phyloP scores from a whole-genome alignment of 2,113 vertebrate species.

The Xiphophorus maculatus region DNA sequence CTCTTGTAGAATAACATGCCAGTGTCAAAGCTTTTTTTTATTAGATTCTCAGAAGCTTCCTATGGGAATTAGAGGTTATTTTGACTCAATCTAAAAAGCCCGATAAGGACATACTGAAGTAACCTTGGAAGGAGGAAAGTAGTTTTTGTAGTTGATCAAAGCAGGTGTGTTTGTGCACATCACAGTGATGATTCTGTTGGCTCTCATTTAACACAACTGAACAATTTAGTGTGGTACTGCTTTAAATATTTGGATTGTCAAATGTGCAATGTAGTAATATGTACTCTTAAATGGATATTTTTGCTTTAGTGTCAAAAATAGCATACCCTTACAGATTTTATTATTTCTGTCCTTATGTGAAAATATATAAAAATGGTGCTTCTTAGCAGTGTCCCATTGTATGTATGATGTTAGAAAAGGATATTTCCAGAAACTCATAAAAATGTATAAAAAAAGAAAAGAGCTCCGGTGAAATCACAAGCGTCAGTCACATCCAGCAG shows the following conservation, averaged over 20 bases:
- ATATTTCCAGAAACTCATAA: slow-evolving; percentile 75
- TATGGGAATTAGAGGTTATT: not conserved
- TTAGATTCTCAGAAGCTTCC: no score
- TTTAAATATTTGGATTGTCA: not conserved
- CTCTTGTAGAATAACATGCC: no score
- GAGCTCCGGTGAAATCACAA: slow-evolving; percentile 80
- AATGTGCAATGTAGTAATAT: not conserved
- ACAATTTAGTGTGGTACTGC: not conserved
- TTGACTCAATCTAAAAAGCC: not conserved
- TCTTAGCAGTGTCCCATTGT: slow-evolving; percentile 17
- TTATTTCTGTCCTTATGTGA: not conserved
- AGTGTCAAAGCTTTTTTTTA: no score
- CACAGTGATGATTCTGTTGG: not conserved
- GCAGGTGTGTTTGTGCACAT: not conserved
- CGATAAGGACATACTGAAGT: not conserved
- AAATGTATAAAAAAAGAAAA: slow-evolving; percentile 39
- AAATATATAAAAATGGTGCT: not conserved
- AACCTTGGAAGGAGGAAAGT: not conserved
- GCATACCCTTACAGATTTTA: not conserved
- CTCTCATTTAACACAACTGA: not conserved
- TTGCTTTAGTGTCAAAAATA: not conserved
- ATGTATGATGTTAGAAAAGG: slow-evolving; percentile 76
- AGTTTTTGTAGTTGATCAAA: not conserved
- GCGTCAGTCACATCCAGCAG: slow-evolving; percentile 83
- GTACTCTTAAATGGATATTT: not conserved